A percentile compares a stretch with the other conserved stretches of the same genome.
Conservation (phyloP, 2,113 vertebrate genomes). For the Megaceryle torquata region DNA sequence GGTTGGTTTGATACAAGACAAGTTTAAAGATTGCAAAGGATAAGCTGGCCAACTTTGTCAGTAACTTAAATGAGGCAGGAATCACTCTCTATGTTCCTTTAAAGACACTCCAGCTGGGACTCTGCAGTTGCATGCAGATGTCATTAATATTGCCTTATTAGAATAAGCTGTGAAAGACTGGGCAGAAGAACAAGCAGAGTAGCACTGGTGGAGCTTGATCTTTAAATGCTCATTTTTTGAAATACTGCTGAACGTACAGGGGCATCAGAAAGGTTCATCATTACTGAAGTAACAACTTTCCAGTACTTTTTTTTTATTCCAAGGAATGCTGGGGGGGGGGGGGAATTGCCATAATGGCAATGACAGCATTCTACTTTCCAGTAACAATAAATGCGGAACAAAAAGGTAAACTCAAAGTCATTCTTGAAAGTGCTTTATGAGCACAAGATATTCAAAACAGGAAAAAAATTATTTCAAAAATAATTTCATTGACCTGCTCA, state of each 20-base stretch:
- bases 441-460: not conserved
- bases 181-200: not conserved
- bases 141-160: not conserved
- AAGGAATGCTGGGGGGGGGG: not conserved
- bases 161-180: not conserved
- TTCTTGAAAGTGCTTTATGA: not conserved
- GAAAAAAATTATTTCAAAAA: slow-evolving; percentile 12
- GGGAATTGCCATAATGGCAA: not conserved
- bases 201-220: not conserved
- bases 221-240: not conserved
- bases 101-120: not conserved
- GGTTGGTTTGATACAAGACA: not conserved
- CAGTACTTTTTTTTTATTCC: not conserved
- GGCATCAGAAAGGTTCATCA: not conserved
- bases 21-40: not conserved
- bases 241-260: not conserved
- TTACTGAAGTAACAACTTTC: not conserved
- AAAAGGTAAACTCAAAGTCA: not conserved
- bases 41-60: not conserved
- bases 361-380: not conserved
- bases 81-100: not conserved
- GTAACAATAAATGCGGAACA: not conserved
- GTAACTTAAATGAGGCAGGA: not conserved
- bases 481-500: not conserved
- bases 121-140: not conserved